These are phyloP conservation scores for Cyclina sinensis DNA, from an alignment of 1,140 invertebrate genomes.

Conservation along the genomic window DNA sequence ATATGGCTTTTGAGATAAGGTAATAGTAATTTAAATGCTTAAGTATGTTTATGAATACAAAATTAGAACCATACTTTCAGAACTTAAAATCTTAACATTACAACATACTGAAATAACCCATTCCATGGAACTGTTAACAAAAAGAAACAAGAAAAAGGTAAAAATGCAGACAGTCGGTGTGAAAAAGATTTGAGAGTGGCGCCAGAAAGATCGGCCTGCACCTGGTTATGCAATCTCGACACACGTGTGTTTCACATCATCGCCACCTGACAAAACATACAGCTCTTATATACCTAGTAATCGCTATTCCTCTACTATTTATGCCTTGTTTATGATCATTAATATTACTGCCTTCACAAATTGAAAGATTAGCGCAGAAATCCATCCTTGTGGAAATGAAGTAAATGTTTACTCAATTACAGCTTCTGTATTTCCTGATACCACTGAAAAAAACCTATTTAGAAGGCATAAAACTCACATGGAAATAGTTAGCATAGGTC, in stretches of 20 bases:
- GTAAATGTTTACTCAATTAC: slow-evolving; percentile 26
- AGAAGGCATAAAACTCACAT: neutral
- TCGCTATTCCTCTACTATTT: slow-evolving; percentile 24
- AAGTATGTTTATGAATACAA: neutral
- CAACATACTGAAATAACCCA: slow-evolving; percentile 41
- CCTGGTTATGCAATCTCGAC: slow-evolving; percentile 60
- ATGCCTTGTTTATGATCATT: slow-evolving; percentile 51
- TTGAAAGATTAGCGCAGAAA: slow-evolving; percentile 49
- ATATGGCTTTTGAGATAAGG: too few relatives aligned
- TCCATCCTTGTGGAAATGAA: slow-evolving; percentile 4
- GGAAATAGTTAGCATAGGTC: slow-evolving; percentile 3
- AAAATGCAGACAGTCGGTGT: slow-evolving; percentile 48
- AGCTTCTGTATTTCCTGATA: slow-evolving; percentile 8
- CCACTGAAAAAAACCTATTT: neutral
- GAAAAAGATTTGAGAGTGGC: slow-evolving; percentile 44
- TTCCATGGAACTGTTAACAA: slow-evolving; percentile 11
- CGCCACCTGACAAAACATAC: slow-evolving; percentile 55
- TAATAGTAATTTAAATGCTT: too few relatives aligned
- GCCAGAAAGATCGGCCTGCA: slow-evolving; percentile 30
- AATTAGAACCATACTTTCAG: neutral
- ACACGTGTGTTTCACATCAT: slow-evolving; percentile 50
- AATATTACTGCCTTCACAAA: slow-evolving; percentile 34
- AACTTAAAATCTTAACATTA: slow-evolving; percentile 20
- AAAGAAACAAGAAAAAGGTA: neutral
- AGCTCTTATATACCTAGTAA: neutral